A percentile compares a stretch with the other conserved stretches of the same genome.
These are phyloP conservation scores for Trachelus troglodyta DNA, from an alignment of 2,888 invertebrate genomes.

Conservation along the genomic window DNA sequence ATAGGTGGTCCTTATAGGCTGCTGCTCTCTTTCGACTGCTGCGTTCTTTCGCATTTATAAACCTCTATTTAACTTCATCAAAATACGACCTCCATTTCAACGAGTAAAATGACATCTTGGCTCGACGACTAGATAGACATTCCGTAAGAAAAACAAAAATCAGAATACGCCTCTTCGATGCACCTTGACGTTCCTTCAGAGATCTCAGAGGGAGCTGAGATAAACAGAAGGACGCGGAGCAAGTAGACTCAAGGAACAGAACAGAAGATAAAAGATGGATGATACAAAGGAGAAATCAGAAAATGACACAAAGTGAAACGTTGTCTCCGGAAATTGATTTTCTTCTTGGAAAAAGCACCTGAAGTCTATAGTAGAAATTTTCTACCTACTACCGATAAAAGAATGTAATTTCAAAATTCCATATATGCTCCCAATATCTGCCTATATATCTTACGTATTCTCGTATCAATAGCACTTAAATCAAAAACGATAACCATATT, in stretches of 20 bases:
- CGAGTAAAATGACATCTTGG: constrained; percentile 8
- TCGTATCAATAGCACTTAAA: too few relatives aligned
- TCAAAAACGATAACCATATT: too few relatives aligned
- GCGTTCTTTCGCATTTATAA: constrained; percentile 18
- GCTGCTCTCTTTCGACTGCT: neutral
- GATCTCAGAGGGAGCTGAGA: neutral
- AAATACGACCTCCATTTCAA: constrained; percentile 23
- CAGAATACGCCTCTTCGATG: neutral
- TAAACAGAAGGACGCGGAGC: neutral
- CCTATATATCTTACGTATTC: neutral
- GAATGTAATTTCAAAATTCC: neutral
- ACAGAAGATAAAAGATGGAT: neutral
- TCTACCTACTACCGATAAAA: neutral
- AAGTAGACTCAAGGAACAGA: neutral
- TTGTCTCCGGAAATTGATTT: neutral
- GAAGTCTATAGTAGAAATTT: neutral
- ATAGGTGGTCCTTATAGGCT: neutral
- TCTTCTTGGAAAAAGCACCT: neutral
- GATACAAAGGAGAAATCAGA: neutral
- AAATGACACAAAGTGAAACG: neutral
- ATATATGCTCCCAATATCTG: neutral
- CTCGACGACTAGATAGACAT: neutral
- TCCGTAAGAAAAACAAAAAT: neutral
- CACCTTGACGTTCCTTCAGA: neutral
- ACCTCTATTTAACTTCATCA: constrained; percentile 22